Conservation (phyloP, 1,140 invertebrate genomes). For the Lepidotrigona ventralis region DNA sequence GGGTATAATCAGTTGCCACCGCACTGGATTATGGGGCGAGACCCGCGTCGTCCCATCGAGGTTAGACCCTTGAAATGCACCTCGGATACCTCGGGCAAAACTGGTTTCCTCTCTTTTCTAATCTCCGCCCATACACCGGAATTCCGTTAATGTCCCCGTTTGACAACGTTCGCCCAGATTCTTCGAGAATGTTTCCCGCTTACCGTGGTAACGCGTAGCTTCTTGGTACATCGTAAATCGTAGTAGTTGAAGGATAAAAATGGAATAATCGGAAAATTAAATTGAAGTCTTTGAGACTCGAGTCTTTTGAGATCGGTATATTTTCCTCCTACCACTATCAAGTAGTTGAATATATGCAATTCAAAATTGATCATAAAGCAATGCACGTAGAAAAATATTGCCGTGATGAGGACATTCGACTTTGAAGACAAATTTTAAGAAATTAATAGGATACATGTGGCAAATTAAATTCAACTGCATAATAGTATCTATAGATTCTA, state of each 20-base stretch:
- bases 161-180: constrained; percentile 50
- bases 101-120: constrained; percentile 56
- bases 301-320: too few species aligned
- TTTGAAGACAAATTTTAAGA: too few species aligned
- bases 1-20: constrained; percentile 80
- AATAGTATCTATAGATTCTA: too few species aligned
- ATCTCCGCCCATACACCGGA: constrained; percentile 55
- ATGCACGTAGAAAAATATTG: too few species aligned
- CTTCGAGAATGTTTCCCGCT: constrained; percentile 18
- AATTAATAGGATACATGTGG: too few species aligned
- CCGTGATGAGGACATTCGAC: too few species aligned
- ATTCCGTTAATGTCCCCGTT: constrained; percentile 61
- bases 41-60: constrained; percentile 71
- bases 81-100: constrained; percentile 67
- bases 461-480: too few species aligned
- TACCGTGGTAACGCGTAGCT: background rate
- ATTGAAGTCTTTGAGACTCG: too few species aligned
- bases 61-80: constrained; percentile 74
- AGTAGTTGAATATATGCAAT: too few species aligned
- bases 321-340: too few species aligned
- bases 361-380: too few species aligned
- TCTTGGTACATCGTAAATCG: background rate
- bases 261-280: background rate
- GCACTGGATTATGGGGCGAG: constrained; percentile 79
- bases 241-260: background rate